Evolutionary conservation across 2,888 invertebrate species (phyloP), one percentile per base, ranked within the genome.

Genomic region (Diaprepes abbreviatus): DNA sequence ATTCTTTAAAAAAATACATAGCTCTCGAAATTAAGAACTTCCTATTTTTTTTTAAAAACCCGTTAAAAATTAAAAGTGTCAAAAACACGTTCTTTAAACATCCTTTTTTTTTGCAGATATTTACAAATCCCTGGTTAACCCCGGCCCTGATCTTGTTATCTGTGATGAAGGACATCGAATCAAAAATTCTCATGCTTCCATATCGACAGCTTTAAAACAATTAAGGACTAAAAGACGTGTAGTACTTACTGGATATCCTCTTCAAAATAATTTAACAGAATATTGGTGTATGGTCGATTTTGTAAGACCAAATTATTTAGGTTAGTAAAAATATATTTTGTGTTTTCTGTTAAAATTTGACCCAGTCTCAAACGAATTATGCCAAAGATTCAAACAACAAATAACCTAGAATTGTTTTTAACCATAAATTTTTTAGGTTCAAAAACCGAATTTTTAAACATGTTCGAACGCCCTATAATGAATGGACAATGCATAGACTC

Each of bases 201-300:
- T 97, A 77, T 97, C 98, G 0, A 92, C 94, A 81, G 96, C 98
- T 0, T 86, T 99, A 38, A 98, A 98, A 82, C 94, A 95, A 81
- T 97, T 99, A 86, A 88, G 93, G 76, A 98, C 98, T 0, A 95
- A 96, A 80, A 89, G 98, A 12, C 88, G 98, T 72, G 92, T 99
- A 12, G 98, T 99, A 0, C 87, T 99, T 24, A 99, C 99, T 1
- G 99, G 99, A 2, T 98, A 98, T 85, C 99, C 99, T 0, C 86
- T 99, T 9, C 99, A 99, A 85, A 99, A 99, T 84, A 99, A 99
- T 84, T 86, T 99, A 14, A 86, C 96, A 64, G 97, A 96, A 81
- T 97, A 97, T 83, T 97, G 97, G 97, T 98, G 98, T 82, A 98
- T 98, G 98, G 97, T 98, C 0, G 98, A 99, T 83, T 99, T 98